Percentiles rank a stretch among this genome's conserved stretches.
phyloP scores from a whole-genome alignment of 2,888 invertebrate genomes.

The Sarcophaga caerulescens region DNA sequence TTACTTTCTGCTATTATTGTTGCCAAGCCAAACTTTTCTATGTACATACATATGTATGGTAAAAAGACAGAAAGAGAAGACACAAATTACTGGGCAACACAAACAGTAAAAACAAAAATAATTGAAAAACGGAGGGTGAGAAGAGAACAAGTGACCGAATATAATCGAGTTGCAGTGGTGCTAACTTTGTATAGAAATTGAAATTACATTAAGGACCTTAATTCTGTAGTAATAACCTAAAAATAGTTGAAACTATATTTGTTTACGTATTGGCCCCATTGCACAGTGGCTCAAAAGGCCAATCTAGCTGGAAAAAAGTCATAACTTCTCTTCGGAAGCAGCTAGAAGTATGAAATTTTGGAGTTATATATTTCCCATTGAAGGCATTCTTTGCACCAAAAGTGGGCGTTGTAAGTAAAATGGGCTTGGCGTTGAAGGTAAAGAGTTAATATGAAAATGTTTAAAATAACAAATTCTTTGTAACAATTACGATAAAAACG shows the following conservation, averaged over 20 bases:
- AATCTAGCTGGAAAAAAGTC: too few species aligned
- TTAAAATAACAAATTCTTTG: too few species aligned
- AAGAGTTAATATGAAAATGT: too few species aligned
- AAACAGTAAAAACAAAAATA: background rate
- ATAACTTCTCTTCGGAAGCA: too few species aligned
- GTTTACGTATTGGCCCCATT: slow-evolving; percentile 14
- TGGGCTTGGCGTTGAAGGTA: too few species aligned
- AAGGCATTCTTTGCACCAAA: too few species aligned
- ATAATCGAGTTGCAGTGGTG: background rate
- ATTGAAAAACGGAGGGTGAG: background rate
- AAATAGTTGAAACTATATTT: background rate
- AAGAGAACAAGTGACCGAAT: background rate
- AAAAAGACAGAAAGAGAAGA: background rate
- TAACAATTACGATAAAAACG: too few species aligned
- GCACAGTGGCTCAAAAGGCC: too few species aligned
- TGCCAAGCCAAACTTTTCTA: slow-evolving; percentile 22
- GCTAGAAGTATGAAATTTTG: too few species aligned
- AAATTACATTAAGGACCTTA: slow-evolving; percentile 28
- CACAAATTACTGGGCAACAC: background rate
- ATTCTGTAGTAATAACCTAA: slow-evolving; percentile 28
- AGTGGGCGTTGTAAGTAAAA: too few species aligned
- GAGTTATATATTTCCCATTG: too few species aligned
- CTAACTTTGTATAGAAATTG: slow-evolving; percentile 26
- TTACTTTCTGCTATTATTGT: slow-evolving; percentile 24
- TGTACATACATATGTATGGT: background rate